Conservation (phyloP, 2,888 invertebrate genomes). For the Tenodera sinensis region DNA sequence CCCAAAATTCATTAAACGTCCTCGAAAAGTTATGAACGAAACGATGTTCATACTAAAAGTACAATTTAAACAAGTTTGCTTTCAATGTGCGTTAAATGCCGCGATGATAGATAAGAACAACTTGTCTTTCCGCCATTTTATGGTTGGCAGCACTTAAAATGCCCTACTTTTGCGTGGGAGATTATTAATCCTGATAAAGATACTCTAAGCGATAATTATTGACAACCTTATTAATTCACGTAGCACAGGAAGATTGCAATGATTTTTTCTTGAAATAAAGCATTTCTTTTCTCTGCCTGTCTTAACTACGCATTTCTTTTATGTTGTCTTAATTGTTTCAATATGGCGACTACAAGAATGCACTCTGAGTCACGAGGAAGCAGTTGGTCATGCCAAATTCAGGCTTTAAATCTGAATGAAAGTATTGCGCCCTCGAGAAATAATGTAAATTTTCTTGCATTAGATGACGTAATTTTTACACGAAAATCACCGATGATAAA, state of each 20-base stretch:
- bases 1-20: too few species aligned
- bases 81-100: too few species aligned
- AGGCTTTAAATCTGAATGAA: too few species aligned
- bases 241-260: not conserved
- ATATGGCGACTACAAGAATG: not conserved
- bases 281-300: not conserved
- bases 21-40: too few species aligned
- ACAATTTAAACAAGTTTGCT: too few species aligned
- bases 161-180: not conserved
- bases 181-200: not conserved
- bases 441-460: not conserved
- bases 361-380: not conserved
- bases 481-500: not conserved
- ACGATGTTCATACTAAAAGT: too few species aligned
- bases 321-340: not conserved
- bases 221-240: not conserved
- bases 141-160: not conserved
- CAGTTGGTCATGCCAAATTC: too few species aligned
- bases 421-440: too few species aligned
- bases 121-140: not conserved
- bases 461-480: not conserved
- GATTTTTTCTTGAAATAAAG: not conserved
- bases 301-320: not conserved
- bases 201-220: not conserved
- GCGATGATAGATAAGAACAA: not conserved